phyloP scores from a whole-genome alignment of 2,888 invertebrate genomes.

The Gandaritis pyraliata region DNA sequence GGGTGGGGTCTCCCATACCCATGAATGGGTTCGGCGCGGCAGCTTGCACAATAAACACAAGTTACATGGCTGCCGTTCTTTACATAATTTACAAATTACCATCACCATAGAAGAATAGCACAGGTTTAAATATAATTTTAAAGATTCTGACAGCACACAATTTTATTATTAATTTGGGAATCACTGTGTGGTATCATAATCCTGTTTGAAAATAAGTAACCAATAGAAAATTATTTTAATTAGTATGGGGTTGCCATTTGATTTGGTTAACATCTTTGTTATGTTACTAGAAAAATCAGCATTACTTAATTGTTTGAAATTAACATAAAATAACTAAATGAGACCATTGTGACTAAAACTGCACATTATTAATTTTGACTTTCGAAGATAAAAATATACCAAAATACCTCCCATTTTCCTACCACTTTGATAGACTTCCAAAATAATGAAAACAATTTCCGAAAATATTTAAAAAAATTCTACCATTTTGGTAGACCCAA shows the following conservation, averaged over 20 bases:
- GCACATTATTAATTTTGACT: too few relatives aligned
- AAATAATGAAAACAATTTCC: not conserved
- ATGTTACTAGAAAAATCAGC: too few relatives aligned
- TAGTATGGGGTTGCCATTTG: conserved; percentile 45
- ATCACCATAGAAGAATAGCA: conserved; percentile 46
- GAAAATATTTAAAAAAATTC: not conserved
- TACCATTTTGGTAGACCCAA: not conserved
- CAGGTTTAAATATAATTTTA: conserved; percentile 26
- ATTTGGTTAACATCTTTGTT: not conserved
- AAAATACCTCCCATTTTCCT: not conserved
- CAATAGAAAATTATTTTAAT: conserved; percentile 42
- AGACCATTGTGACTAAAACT: too few relatives aligned
- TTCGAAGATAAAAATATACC: too few relatives aligned
- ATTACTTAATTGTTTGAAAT: too few relatives aligned
- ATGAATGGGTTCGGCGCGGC: conserved; percentile 87
- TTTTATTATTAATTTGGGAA: not conserved
- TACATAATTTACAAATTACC: conserved; percentile 37
- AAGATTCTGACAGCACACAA: conserved; percentile 26
- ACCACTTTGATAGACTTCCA: too few relatives aligned
- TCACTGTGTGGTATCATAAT: conserved; percentile 28
- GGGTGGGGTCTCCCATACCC: conserved; percentile 84
- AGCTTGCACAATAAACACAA: conserved; percentile 72
- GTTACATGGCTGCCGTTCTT: conserved; percentile 32
- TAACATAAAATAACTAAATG: too few relatives aligned
- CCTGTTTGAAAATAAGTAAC: conserved; percentile 29